Conservation (phyloP, 2,797 vertebrate genomes). For the Phyllotis vaccarum region DNA sequence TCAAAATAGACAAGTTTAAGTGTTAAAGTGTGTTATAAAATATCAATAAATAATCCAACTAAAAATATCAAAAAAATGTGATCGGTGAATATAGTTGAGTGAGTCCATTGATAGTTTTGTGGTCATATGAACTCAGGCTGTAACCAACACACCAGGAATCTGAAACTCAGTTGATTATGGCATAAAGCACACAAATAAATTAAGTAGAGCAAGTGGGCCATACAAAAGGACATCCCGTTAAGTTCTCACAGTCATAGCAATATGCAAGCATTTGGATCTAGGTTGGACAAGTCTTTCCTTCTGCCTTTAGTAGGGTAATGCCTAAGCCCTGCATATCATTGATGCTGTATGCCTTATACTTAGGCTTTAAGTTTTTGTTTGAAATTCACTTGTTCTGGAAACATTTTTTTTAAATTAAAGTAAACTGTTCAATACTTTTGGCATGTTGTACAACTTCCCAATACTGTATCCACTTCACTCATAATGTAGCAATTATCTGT, state of each 20-base stretch:
- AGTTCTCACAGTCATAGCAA: background rate
- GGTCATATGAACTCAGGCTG: background rate
- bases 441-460: background rate
- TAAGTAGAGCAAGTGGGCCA: background rate
- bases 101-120: conserved; percentile 4
- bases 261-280: background rate
- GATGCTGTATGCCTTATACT: background rate
- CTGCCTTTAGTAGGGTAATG: background rate
- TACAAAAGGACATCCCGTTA: background rate
- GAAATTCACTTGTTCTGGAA: background rate
- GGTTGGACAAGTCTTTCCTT: background rate
- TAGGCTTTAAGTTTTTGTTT: conserved; percentile 44
- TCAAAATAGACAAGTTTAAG: conserved; percentile 26
- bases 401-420: conserved; percentile 32
- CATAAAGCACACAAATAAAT: background rate
- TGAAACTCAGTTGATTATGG: background rate
- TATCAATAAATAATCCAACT: conserved; percentile 4
- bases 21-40: conserved; percentile 36
- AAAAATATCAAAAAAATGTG: conserved; percentile 36
- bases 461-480: background rate
- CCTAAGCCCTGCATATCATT: background rate
- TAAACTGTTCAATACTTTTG: background rate
- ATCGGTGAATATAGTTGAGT: background rate
- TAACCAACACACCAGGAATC: background rate
- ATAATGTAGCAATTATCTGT: background rate